Percentiles rank a stretch among this genome's conserved stretches.
These are phyloP conservation scores for Monarcha castaneiventris DNA, from an alignment of 2,113 vertebrate species.

Conservation along the genomic window DNA sequence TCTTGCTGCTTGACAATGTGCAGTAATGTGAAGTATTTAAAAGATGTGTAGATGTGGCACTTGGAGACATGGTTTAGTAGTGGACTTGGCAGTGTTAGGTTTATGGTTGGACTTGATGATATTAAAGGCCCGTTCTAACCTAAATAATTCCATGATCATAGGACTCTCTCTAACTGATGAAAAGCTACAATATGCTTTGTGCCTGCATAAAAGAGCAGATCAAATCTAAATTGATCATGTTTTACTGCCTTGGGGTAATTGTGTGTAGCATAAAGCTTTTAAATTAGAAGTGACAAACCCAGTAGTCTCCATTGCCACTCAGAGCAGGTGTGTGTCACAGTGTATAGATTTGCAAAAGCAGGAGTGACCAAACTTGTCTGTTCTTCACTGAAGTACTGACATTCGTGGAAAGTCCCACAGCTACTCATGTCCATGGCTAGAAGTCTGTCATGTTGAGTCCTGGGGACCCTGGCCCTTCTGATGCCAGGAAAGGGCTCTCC, in stretches of 20 bases:
- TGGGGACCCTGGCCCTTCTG: not conserved
- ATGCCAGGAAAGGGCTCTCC: not conserved
- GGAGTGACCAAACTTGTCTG: not conserved
- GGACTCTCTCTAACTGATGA: not conserved
- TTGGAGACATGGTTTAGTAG: not conserved
- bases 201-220: not conserved
- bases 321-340: not conserved
- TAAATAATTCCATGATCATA: not conserved
- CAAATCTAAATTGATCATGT: not conserved
- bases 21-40: not conserved
- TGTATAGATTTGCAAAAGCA: not conserved
- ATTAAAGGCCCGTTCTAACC: not conserved
- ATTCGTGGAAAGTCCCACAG: not conserved
- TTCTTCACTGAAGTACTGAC: fast-evolving
- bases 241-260: slow-evolving; percentile 17
- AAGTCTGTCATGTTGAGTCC: not conserved
- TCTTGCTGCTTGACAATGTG: not conserved
- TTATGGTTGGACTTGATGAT: not conserved
- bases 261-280: not conserved
- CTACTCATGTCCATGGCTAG: fast-evolving
- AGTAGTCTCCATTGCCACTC: not conserved
- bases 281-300: not conserved
- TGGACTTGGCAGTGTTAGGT: not conserved
- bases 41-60: not conserved
- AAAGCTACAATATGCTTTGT: not conserved